These are phyloP conservation scores for Clupea harengus DNA, from an alignment of 2,113 vertebrate species.

Conservation along the genomic window DNA sequence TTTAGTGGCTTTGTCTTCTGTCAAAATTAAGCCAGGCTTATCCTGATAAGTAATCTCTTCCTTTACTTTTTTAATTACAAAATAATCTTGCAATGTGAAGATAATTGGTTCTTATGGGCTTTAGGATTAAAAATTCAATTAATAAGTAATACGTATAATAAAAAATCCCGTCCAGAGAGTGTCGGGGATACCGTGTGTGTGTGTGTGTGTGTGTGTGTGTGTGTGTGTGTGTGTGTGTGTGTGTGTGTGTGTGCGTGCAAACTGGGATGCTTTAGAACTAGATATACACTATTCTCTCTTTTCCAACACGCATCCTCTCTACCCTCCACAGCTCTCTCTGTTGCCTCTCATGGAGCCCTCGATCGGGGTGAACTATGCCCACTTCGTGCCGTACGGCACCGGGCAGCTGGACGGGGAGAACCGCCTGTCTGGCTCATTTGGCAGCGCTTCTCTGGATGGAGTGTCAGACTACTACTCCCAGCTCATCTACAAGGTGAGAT, in stretches of 20 bases:
- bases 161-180: not conserved
- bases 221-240: not conserved
- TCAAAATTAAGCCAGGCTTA: slow-evolving; percentile 26
- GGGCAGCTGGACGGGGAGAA: slow-evolving; percentile 83
- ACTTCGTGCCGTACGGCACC: slow-evolving; percentile 90
- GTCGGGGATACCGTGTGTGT: not conserved
- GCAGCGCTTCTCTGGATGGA: slow-evolving; percentile 87
- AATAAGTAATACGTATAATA: not conserved
- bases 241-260: not conserved
- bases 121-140: slow-evolving; percentile 1
- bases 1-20: not conserved
- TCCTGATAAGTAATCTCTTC: slow-evolving; percentile 32
- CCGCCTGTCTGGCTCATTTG: slow-evolving; percentile 86
- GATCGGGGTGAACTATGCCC: slow-evolving; percentile 87
- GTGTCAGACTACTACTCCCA: slow-evolving; percentile 95
- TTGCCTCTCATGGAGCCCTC: slow-evolving; percentile 95
- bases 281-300: not conserved
- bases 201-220: not conserved
- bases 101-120: slow-evolving; percentile 7
- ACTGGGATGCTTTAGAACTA: not conserved
- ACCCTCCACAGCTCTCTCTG: slow-evolving; percentile 80
- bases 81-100: not conserved
- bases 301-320: not conserved
- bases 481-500: slow-evolving; percentile 87
- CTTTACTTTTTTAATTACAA: slow-evolving; percentile 27